Evolutionary conservation across 2,113 vertebrate genomes (phyloP), one percentile per base, ranked within the genome.

Genomic region (Cebus imitator): DNA sequence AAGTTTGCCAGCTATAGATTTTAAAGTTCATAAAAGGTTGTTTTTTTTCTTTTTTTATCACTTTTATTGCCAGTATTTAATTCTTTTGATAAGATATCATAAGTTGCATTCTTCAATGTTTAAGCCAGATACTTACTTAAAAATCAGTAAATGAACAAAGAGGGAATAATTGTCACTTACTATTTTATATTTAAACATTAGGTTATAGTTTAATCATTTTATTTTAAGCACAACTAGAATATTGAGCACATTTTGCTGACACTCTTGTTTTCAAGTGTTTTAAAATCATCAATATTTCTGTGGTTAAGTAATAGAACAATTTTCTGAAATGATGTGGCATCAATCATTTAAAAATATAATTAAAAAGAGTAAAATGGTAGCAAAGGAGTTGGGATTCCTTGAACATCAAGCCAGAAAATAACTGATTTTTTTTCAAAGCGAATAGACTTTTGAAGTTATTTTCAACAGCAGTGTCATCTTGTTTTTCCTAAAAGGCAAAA

Each of bases 151-250:
- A 27, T 14, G 8, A 40, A 35, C 8, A 9, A 40, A 52, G 6
- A 25, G 14, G 14, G 4, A n/a, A 32, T 50, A 6, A 16, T 6
- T 30, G 5, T n/a, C 4, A 11, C 32, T 16, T 73, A 50, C 70
- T 16, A 40, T 79, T 10, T 64, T 14, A 4, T 11, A 21, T 20
- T 57, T 66, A 18, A 66, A 52, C 50, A 0, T 12, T 32, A 12
- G 6, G 10, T 35, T 27, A 6, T 12, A 3, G 12, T 45, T 17
- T 2, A 25, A 55, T 32, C 12, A 2, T 48, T 20, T 23, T 18
- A 9, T 0, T 25, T 13, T 20, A 52, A 55, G 0, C 32, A 23
- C 5, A 10, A 2, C 1, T 0, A n/a, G 0, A 1, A 43, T 43
- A 16, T 3, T 20, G 18, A 10, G 11, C 30, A 1, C 6, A 8